phyloP scores from a whole-genome alignment of 2,888 invertebrate genomes.

The Conchocele bisecta region DNA sequence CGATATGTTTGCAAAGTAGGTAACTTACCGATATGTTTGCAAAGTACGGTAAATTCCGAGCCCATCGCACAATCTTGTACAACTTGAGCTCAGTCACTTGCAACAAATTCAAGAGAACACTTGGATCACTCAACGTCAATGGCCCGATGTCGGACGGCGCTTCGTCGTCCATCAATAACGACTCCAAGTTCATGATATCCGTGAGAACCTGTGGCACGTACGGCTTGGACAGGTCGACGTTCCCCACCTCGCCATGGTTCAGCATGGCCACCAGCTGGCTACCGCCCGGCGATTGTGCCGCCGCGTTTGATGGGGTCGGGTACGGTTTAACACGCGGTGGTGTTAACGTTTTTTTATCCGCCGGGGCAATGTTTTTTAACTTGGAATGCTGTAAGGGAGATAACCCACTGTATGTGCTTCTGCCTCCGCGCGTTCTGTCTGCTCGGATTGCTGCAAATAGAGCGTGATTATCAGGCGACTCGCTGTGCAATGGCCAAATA shows the following conservation, averaged over 20 bases:
- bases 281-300: slow-evolving; percentile 24
- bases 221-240: slow-evolving; percentile 37
- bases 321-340: slow-evolving; percentile 23
- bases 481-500: too few relatives aligned
- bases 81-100: slow-evolving; percentile 93
- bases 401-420: slow-evolving; percentile 90
- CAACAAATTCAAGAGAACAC: slow-evolving; percentile 75
- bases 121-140: slow-evolving; percentile 68
- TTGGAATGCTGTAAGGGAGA: slow-evolving; percentile 67
- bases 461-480: too few relatives aligned
- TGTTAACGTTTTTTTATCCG: slow-evolving; percentile 41
- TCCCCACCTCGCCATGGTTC: slow-evolving; percentile 48
- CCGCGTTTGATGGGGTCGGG: slow-evolving; percentile 1
- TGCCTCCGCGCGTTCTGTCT: slow-evolving; percentile 96
- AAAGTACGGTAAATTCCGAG: slow-evolving; percentile 97
- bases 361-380: slow-evolving; percentile 38
- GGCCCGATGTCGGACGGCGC: slow-evolving; percentile 64
- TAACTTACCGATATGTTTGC: slow-evolving; percentile 96
- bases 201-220: slow-evolving; percentile 75
- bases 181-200: slow-evolving; percentile 80
- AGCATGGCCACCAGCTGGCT: slow-evolving; percentile 72
- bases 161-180: slow-evolving; percentile 78
- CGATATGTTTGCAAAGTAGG: too few relatives aligned
- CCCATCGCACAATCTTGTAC: slow-evolving; percentile 99
- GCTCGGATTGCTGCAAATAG: slow-evolving; percentile 91